These are phyloP conservation scores for Leucophenga maculata DNA, from an alignment of 2,888 invertebrate genomes.

Conservation along the genomic window DNA sequence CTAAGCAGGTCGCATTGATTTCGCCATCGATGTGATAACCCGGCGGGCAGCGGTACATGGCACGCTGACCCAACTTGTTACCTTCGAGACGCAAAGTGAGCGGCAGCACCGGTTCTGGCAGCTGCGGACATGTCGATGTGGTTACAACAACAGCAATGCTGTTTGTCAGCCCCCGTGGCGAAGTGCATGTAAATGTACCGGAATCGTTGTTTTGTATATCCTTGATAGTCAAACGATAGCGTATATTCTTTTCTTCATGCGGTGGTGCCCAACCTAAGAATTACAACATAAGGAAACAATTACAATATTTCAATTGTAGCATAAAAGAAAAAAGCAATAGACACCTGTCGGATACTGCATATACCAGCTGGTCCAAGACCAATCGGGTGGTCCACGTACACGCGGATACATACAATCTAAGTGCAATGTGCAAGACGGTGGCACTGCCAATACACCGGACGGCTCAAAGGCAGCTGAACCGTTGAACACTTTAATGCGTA, in stretches of 20 bases:
- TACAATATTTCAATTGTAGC: background rate
- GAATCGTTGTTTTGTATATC: conserved; percentile 88
- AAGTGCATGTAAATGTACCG: conserved; percentile 87
- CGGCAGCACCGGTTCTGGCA: conserved; percentile 76
- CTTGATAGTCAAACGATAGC: conserved; percentile 86
- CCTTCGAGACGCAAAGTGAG: conserved; percentile 84
- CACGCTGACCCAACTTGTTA: conserved; percentile 82
- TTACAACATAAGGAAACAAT: background rate
- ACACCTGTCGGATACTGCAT: conserved; percentile 85
- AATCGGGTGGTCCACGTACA: conserved; percentile 85
- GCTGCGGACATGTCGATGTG: conserved; percentile 79
- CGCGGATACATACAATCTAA: conserved; percentile 87
- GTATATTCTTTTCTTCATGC: conserved; percentile 81
- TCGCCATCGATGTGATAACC: conserved; percentile 86
- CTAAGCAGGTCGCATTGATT: conserved; percentile 85
- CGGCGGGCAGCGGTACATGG: conserved; percentile 78
- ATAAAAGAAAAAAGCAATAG: background rate
- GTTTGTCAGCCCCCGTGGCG: conserved; percentile 83
- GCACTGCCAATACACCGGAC: conserved; percentile 84
- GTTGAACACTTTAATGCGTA: conserved; percentile 82
- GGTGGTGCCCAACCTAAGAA: conserved; percentile 70
- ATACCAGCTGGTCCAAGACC: conserved; percentile 89
- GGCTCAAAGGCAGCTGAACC: conserved; percentile 87
- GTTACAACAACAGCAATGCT: conserved; percentile 76
- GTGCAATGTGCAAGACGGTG: conserved; percentile 83